Evolutionary conservation across 1,140 invertebrate genomes (phyloP).

Genomic region (Andrena cerasifolii): DNA sequence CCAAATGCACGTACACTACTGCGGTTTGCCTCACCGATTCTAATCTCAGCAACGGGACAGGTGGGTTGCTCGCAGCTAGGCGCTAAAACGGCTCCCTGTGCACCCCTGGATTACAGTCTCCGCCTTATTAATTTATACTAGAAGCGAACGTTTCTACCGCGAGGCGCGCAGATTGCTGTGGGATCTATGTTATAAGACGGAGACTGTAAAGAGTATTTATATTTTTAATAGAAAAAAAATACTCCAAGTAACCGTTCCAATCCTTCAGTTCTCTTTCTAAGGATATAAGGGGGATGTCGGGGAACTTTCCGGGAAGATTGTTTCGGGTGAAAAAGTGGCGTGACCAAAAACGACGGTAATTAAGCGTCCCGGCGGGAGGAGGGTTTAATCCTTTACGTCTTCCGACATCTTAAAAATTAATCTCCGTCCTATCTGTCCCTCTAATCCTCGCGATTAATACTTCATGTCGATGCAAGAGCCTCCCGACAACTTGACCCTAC

Average conservation of each 20-base stretch:
- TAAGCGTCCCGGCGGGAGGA: constrained; percentile 32
- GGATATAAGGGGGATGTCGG: no score
- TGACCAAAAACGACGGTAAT: constrained; percentile 57
- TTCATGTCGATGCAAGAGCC: constrained; percentile 55
- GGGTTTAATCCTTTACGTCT: constrained; percentile 66
- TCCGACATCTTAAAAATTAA: constrained; percentile 70
- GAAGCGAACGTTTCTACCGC: neutral
- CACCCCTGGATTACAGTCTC: neutral
- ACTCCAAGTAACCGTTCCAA: neutral
- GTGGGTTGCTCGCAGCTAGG: no score
- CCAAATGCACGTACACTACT: no score
- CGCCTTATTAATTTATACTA: neutral
- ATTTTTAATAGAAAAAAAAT: constrained; percentile 42
- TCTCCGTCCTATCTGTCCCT: constrained; percentile 70
- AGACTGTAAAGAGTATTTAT: constrained; percentile 18
- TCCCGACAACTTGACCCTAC: constrained; percentile 67
- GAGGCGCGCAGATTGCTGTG: neutral
- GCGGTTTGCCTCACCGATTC: no score
- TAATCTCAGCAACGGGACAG: no score
- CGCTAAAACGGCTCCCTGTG: no score
- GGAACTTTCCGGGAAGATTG: no score
- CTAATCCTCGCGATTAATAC: constrained; percentile 74
- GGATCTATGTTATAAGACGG: neutral
- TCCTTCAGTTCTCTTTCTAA: neutral
- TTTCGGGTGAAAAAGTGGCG: constrained; percentile 18